A percentile compares a stretch with the other conserved stretches of the same genome.
phyloP scores from a whole-genome alignment of 2,797 vertebrate species.

The Mionectes olivaceus region DNA sequence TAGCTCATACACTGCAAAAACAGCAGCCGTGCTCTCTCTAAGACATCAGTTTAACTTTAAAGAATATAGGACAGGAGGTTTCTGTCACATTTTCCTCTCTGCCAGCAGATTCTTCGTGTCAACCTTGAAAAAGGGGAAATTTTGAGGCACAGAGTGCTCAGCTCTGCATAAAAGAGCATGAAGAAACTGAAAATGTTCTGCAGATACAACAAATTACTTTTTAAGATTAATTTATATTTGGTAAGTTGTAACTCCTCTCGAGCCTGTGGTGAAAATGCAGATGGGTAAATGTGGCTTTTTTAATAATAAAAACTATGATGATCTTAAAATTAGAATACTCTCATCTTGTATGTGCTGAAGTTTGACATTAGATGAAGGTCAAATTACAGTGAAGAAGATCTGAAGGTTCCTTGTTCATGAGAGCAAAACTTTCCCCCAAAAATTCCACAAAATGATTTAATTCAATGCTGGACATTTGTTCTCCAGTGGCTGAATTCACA shows the following conservation, averaged over 20 bases:
- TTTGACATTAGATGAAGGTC: constrained; percentile 10
- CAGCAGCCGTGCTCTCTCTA: background rate
- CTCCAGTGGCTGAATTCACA: background rate
- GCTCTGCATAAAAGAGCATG: background rate
- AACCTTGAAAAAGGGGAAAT: background rate
- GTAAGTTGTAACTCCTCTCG: background rate
- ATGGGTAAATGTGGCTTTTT: background rate
- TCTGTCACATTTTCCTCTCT: background rate
- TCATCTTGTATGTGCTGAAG: background rate
- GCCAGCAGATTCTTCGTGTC: background rate
- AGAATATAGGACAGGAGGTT: background rate
- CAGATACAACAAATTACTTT: background rate
- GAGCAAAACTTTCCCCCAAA: background rate
- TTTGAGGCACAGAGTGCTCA: background rate
- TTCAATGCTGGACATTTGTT: background rate
- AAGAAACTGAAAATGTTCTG: background rate
- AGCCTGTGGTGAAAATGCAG: background rate
- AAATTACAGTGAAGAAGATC: constrained; percentile 6
- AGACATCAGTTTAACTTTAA: background rate
- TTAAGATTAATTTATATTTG: background rate
- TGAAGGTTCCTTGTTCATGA: background rate
- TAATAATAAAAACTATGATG: background rate
- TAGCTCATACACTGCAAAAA: background rate
- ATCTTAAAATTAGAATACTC: constrained; percentile 10
- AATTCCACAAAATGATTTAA: background rate